Evolutionary conservation across 2,888 invertebrate genomes (phyloP).

Genomic region (Argynnis bischoffii): DNA sequence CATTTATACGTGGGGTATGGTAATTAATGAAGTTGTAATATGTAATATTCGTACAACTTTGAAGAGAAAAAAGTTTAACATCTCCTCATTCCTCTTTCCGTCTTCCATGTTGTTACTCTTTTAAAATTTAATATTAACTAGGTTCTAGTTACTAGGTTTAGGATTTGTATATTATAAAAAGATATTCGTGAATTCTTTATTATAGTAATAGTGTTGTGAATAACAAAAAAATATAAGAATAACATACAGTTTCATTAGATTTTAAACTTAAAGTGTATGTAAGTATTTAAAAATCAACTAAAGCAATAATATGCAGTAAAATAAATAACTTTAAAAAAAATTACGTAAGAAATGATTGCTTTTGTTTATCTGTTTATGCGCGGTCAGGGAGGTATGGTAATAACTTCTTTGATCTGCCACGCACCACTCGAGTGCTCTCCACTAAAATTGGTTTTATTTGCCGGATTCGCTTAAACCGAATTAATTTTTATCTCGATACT

Average conservation of each 20-base stretch:
- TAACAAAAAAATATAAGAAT: too few species aligned
- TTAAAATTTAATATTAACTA: too few species aligned
- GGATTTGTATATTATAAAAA: too few species aligned
- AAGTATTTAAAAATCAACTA: not conserved
- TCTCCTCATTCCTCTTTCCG: not conserved
- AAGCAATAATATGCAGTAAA: not conserved
- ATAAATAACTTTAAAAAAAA: constrained; percentile 12
- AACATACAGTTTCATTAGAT: too few species aligned
- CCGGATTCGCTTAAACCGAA: constrained; percentile 21
- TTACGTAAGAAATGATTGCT: constrained; percentile 40
- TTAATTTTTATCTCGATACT: constrained; percentile 22
- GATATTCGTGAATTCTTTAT: too few species aligned
- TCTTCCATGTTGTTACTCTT: too few species aligned
- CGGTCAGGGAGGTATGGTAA: constrained; percentile 48
- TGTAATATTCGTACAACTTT: constrained; percentile 8
- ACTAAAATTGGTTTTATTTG: constrained; percentile 36
- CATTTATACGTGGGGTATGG: constrained; percentile 15
- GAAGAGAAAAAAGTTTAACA: not conserved
- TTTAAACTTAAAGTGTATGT: not conserved
- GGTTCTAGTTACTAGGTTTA: too few species aligned
- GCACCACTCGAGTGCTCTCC: constrained; percentile 39
- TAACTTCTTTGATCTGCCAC: constrained; percentile 54
- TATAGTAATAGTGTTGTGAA: too few species aligned
- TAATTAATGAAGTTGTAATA: constrained; percentile 13
- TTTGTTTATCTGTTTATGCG: constrained; percentile 47